Conservation (phyloP, 2,888 invertebrate genomes). For the Sarcophaga subvicina region DNA sequence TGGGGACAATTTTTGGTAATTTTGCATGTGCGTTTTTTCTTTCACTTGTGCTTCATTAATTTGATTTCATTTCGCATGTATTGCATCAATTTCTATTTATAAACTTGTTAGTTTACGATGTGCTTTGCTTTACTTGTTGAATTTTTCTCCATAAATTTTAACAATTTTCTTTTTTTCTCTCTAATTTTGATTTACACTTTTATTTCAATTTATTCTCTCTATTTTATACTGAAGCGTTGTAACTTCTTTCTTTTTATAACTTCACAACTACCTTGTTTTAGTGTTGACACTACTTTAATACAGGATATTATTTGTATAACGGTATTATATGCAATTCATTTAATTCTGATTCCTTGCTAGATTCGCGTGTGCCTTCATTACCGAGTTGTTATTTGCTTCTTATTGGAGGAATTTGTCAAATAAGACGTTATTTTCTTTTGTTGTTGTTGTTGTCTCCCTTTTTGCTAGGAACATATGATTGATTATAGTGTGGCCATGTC, state of each 20-base stretch:
- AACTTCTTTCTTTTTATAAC: slow-evolving; percentile 23
- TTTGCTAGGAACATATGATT: slow-evolving; percentile 18
- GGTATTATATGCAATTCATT: slow-evolving; percentile 49
- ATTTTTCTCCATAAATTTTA: slow-evolving; percentile 36
- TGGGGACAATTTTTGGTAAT: slow-evolving; percentile 58
- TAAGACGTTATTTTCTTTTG: neutral
- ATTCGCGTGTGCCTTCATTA: slow-evolving; percentile 1
- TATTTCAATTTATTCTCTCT: neutral
- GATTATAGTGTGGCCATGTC: neutral
- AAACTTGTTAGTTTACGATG: slow-evolving; percentile 30
- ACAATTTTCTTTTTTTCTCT: neutral
- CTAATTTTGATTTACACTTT: neutral
- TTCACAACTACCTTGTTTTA: slow-evolving; percentile 54
- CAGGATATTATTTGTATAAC: slow-evolving; percentile 62
- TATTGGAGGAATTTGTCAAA: slow-evolving; percentile 49
- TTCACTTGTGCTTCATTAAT: neutral
- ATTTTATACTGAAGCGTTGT: neutral
- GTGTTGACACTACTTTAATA: slow-evolving; percentile 42
- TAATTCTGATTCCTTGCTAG: slow-evolving; percentile 31
- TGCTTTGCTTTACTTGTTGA: slow-evolving; percentile 53
- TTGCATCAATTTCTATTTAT: slow-evolving; percentile 64
- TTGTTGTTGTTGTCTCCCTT: neutral
- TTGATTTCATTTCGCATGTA: slow-evolving; percentile 5
- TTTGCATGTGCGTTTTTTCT: slow-evolving; percentile 54
- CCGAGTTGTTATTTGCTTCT: slow-evolving; percentile 18